phyloP scores from a whole-genome alignment of 1,140 invertebrate species.

The Macrostomum lignano region DNA sequence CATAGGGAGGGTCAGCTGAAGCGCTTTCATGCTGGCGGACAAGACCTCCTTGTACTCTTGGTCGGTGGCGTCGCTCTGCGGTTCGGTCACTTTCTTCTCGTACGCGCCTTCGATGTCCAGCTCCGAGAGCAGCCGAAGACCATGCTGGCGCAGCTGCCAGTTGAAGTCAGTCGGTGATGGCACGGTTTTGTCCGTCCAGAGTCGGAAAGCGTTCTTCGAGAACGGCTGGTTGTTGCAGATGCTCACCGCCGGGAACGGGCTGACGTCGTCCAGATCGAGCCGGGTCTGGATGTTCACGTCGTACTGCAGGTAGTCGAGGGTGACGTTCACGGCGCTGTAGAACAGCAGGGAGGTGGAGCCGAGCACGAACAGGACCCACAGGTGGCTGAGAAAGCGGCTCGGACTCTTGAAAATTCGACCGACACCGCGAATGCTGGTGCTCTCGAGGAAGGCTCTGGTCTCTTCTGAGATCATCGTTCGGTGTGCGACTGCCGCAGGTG shows the following conservation, averaged over 20 bases:
- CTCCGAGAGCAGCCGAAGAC: too few relatives aligned
- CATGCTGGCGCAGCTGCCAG: too few relatives aligned
- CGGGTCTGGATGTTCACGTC: constrained; percentile 5
- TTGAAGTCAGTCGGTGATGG: constrained; percentile 4
- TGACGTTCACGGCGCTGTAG: background rate
- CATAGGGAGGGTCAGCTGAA: too few relatives aligned
- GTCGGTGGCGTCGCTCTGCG: too few relatives aligned
- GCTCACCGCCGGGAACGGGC: constrained; percentile 2
- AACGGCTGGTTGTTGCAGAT: constrained; percentile 6
- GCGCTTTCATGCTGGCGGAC: too few relatives aligned
- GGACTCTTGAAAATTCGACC: constrained; percentile 2
- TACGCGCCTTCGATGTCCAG: too few relatives aligned
- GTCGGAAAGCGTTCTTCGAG: background rate
- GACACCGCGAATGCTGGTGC: constrained; percentile 2
- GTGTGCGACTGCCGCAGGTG: too few relatives aligned
- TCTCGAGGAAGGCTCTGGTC: background rate
- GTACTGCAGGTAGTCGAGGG: constrained; percentile 2
- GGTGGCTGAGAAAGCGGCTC: background rate
- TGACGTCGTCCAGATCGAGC: constrained; percentile 1
- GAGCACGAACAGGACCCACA: constrained; percentile 4
- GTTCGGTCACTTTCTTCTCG: too few relatives aligned
- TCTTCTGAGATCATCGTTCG: too few relatives aligned
- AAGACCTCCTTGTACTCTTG: too few relatives aligned
- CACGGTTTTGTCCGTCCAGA: background rate
- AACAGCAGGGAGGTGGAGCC: background rate